Evolutionary conservation across 2,797 vertebrate genomes (phyloP).

Genomic region (Aphelocoma californica): DNA sequence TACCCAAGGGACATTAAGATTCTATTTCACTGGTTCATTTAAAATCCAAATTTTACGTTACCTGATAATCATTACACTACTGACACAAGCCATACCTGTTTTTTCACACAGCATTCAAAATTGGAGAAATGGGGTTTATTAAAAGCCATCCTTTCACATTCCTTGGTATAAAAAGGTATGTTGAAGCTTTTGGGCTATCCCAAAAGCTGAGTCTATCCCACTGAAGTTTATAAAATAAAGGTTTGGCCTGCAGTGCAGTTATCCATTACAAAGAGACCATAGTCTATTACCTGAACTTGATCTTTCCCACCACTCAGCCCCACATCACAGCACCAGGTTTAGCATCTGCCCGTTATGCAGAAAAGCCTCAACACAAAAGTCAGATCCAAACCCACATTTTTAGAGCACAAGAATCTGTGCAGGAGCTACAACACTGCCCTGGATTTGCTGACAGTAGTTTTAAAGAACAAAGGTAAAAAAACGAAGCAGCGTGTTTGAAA

Average conservation of each 20-base stretch:
- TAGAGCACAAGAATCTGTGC: background rate
- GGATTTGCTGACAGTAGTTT: background rate
- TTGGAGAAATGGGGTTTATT: background rate
- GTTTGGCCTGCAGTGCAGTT: background rate
- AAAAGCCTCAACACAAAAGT: background rate
- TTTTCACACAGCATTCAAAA: background rate
- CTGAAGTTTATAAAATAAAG: background rate
- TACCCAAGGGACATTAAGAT: background rate
- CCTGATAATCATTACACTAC: background rate
- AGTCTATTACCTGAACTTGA: background rate
- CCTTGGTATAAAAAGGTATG: background rate
- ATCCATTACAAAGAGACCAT: background rate
- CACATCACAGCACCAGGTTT: background rate
- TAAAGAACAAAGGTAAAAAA: conserved; percentile 1
- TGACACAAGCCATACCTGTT: background rate
- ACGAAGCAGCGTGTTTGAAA: background rate
- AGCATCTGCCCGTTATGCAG: background rate
- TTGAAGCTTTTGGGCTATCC: background rate
- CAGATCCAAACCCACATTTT: background rate
- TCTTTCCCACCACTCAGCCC: background rate
- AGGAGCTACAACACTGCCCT: background rate
- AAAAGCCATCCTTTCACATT: background rate
- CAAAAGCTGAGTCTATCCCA: background rate
- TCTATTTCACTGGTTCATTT: background rate
- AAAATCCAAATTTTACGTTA: background rate